Evolutionary conservation across 1,140 invertebrate species (phyloP).

Genomic region (Camponotus pennsylvanicus): DNA sequence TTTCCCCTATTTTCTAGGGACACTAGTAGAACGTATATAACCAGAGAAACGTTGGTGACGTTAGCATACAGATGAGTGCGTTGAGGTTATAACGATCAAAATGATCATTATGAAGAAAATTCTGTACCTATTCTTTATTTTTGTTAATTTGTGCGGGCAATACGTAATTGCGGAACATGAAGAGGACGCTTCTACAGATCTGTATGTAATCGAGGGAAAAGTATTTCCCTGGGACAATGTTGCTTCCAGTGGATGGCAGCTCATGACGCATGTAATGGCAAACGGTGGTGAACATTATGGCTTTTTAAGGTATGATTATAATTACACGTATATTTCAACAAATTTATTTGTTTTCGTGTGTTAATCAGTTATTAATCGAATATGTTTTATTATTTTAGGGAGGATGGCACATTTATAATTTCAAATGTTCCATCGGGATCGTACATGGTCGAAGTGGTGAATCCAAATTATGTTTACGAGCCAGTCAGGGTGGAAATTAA

Average conservation of each 20-base stretch:
- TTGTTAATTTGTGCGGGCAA: conserved; percentile 66
- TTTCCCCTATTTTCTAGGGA: too few relatives aligned
- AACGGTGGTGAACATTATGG: conserved; percentile 96
- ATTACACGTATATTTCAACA: background rate
- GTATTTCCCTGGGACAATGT: conserved; percentile 91
- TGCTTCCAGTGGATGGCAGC: conserved; percentile 90
- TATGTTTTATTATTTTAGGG: conserved; percentile 85
- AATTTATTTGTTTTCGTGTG: background rate
- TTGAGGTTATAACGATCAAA: conserved; percentile 1
- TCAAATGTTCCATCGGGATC: conserved; percentile 97
- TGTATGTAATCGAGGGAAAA: conserved; percentile 93
- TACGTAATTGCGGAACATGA: conserved; percentile 82
- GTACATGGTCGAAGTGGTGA: conserved; percentile 96
- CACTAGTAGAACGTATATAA: too few relatives aligned
- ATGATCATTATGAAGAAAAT: conserved; percentile 28
- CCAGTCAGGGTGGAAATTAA: conserved; percentile 98
- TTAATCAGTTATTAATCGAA: conserved; percentile 22
- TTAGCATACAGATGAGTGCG: background rate
- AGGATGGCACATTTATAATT: conserved; percentile 97
- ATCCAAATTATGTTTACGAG: conserved; percentile 97
- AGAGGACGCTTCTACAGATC: conserved; percentile 87
- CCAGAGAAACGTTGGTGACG: too few relatives aligned
- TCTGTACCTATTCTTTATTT: conserved; percentile 61
- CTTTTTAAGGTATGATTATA: conserved; percentile 89
- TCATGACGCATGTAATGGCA: conserved; percentile 92